Percentiles rank a stretch among this genome's conserved stretches.
phyloP scores from a whole-genome alignment of 2,113 vertebrate genomes.

The Colinus virginianus region DNA sequence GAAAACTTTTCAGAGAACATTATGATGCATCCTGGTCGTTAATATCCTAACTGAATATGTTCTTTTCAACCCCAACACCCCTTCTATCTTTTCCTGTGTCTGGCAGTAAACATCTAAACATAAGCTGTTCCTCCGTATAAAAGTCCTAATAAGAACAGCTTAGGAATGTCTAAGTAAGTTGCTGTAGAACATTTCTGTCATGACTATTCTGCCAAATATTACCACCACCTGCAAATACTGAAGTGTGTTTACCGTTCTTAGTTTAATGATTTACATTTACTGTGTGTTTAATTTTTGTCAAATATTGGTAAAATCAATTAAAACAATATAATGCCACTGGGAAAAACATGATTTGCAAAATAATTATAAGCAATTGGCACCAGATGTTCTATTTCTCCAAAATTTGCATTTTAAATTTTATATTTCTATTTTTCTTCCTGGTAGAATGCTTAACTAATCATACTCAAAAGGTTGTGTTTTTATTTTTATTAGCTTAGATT shows the following conservation, averaged over 20 bases:
- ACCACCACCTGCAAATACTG: background rate
- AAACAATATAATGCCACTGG: slow-evolving; percentile 8
- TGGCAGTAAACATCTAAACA: background rate
- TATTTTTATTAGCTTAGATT: background rate
- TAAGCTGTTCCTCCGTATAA: background rate
- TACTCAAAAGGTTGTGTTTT: background rate
- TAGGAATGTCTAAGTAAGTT: background rate
- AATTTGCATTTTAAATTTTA: slow-evolving; percentile 9
- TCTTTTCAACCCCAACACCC: background rate
- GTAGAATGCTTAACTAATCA: background rate
- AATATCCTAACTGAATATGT: background rate
- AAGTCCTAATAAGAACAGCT: background rate
- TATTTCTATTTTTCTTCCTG: background rate
- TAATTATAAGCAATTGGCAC: slow-evolving; percentile 23
- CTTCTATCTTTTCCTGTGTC: background rate
- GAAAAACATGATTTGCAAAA: slow-evolving; percentile 41
- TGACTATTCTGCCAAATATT: background rate
- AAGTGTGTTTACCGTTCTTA: background rate
- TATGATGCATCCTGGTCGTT: background rate
- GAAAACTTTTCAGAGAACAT: background rate
- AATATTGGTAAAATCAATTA: slow-evolving; percentile 43
- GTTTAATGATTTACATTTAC: background rate
- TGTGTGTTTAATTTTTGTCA: background rate
- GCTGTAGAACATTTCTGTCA: background rate
- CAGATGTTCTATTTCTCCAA: slow-evolving; percentile 39